Base-by-base conservation (phyloP, 2,113 vertebrate genomes). In the Hippocampus barbouri region DNA sequence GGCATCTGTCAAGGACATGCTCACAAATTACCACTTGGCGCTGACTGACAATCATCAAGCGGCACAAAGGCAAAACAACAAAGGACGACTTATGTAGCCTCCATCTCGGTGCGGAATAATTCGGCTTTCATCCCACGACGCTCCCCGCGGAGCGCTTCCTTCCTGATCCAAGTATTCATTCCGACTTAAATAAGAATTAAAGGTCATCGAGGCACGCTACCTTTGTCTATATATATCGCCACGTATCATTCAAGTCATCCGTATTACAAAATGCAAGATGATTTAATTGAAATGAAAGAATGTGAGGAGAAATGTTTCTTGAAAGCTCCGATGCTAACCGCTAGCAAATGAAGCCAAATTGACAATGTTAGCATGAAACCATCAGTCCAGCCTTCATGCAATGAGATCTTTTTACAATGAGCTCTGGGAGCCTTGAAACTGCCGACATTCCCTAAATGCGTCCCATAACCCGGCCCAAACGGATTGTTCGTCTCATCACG, bases 1-100 rank as follows among this genome's bases (percentile, higher is more conserved):
- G 66, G 75, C 69, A 77, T 77, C 45, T 73, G 63, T 82, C 76
- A 75, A 67, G 21, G 72, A 75, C 65, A 27, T 49, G 65, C 62
- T 69, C 63, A 40, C 72, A 76, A 75, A 82, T 81, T 51, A 79
- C 61, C 57, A 70, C 59, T 53, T 78, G 67, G 70, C 38, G 21
- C 18, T 30, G 15, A 1, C 40, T 62, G 66, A 67, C 71, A 25
- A 49, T 57, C 68, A 74, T 66, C 66, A 73, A 57, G 73, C 59
- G 66, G 61, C 6, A 63, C 59, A 73, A 66, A 66, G 40, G 25
- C n/a, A 66, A 66, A 25, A 60, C 25, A 69, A 69, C 56, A 60
- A 41, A 73, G 65, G 16, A 71, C 14, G 53, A 73, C 74, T 73
- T 45, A 71, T 75, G 59, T 40, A 64, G 56, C 71, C 15, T 27